Percentiles rank a stretch among this genome's conserved stretches.
phyloP scores from a whole-genome alignment of 1,140 invertebrate genomes.

The Papilio machaon region DNA sequence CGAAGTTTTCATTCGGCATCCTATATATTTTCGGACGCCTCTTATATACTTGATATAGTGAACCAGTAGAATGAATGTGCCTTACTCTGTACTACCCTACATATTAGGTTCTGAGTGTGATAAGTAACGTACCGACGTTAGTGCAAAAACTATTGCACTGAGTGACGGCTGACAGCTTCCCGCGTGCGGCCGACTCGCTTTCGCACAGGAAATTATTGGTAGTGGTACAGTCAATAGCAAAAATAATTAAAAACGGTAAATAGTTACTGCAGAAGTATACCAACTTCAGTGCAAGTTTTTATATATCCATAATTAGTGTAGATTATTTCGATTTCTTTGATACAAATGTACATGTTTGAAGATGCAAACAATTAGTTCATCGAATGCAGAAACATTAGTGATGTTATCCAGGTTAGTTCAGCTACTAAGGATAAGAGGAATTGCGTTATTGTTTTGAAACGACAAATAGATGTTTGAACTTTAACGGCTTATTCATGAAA shows the following conservation, averaged over 20 bases:
- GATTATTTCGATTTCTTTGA: not conserved
- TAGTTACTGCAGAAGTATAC: not conserved
- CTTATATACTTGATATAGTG: not conserved
- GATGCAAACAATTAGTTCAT: too few relatives aligned
- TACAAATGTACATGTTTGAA: not conserved
- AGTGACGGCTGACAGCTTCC: not conserved
- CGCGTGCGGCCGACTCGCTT: not conserved
- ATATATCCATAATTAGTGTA: not conserved
- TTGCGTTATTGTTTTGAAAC: not conserved
- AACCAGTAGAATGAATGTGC: not conserved
- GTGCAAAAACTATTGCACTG: conserved; percentile 1
- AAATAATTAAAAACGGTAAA: not conserved
- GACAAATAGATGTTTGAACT: too few relatives aligned
- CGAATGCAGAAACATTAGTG: too few relatives aligned
- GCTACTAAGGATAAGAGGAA: not conserved
- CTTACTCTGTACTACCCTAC: not conserved
- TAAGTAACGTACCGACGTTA: not conserved
- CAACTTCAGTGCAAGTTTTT: too few relatives aligned
- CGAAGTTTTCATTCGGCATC: not conserved
- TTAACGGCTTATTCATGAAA: too few relatives aligned
- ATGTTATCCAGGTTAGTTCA: not conserved
- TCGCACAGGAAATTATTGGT: not conserved
- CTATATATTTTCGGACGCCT: not conserved
- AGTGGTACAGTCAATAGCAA: not conserved
- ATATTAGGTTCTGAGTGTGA: not conserved